Percentiles rank a stretch among this genome's conserved stretches.
Evolutionary conservation across 1,140 invertebrate genomes (phyloP).

Genomic region (Temnothorax curvispinosus): DNA sequence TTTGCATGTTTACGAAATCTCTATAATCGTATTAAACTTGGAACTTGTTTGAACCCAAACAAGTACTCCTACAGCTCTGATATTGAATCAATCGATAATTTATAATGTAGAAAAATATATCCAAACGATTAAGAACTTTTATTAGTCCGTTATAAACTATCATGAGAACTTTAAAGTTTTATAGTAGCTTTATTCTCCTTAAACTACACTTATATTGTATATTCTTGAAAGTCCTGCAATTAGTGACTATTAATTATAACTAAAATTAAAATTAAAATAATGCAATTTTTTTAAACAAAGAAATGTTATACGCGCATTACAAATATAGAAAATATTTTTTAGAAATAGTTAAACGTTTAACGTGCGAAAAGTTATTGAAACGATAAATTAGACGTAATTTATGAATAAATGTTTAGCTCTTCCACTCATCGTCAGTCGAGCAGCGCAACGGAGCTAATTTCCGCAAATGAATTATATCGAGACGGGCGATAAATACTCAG

Average conservation of each 20-base stretch:
- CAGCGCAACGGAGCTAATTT: constrained; percentile 14
- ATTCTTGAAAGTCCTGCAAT: not conserved
- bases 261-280: not conserved
- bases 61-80: not conserved
- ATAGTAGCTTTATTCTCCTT: not conserved
- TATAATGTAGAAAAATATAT: not conserved
- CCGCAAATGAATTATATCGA: constrained; percentile 34
- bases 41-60: not conserved
- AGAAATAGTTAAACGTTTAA: not conserved
- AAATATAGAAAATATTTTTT: not conserved
- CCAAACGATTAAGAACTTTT: not conserved
- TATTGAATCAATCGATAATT: not conserved
- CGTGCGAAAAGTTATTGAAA: not conserved
- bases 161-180: not conserved
- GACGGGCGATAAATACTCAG: constrained; percentile 14
- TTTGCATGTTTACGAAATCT: not conserved
- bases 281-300: not conserved
- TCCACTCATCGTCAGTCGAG: not conserved
- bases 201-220: not conserved
- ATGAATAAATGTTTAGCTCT: not conserved
- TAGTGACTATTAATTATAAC: not conserved
- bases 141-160: not conserved
- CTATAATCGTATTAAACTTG: not conserved
- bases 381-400: not conserved
- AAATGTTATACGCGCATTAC: not conserved